Percentiles rank a stretch among this genome's conserved stretches.
Conservation (phyloP, 1,140 invertebrate species). For the Drosophila hydei region DNA sequence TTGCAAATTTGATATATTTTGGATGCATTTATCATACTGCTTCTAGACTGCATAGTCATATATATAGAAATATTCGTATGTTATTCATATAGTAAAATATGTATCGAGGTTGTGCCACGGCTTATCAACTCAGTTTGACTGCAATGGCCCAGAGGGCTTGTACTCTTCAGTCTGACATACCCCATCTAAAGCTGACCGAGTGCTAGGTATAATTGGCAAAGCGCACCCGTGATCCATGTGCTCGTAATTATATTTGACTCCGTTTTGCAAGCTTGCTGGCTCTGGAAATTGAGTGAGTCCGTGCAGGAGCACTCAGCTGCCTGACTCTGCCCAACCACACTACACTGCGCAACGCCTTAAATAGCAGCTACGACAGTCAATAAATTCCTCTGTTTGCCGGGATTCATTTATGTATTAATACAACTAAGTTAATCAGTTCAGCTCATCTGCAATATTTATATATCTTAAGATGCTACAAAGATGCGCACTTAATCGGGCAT, state of each 20-base stretch:
- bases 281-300: not conserved
- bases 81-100: too few relatives aligned
- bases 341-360: too few relatives aligned
- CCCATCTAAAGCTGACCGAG: not conserved
- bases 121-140: not conserved
- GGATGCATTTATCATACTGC: too few relatives aligned
- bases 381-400: too few relatives aligned
- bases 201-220: conserved; percentile 19
- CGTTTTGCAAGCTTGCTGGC: conserved; percentile 21
- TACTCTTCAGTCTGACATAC: too few relatives aligned
- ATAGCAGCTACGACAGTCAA: too few relatives aligned
- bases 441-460: too few relatives aligned
- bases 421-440: not conserved
- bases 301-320: not conserved
- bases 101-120: not conserved
- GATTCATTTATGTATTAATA: too few relatives aligned
- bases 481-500: conserved; percentile 1
- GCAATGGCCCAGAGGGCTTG: not conserved
- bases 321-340: not conserved
- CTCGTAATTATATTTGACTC: conserved; percentile 31
- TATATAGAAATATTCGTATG: too few relatives aligned
- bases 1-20: too few relatives aligned
- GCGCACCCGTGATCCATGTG: conserved; percentile 14
- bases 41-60: too few relatives aligned
- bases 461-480: too few relatives aligned